phyloP scores from a whole-genome alignment of 2,113 vertebrate species.

The Lepisosteus osseus region DNA sequence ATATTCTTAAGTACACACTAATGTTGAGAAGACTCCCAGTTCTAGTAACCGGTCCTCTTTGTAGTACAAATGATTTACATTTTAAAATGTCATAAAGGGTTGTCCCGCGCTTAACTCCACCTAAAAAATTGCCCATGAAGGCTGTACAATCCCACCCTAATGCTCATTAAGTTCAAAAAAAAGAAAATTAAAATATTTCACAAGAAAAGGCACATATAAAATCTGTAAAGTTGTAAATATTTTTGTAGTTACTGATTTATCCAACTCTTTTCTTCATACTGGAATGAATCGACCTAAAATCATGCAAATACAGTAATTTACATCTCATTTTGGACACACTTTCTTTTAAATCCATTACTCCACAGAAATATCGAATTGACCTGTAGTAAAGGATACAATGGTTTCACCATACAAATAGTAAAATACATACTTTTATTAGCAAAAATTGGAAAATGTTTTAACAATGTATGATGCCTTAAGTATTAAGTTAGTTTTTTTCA shows the following conservation, averaged over 20 bases:
- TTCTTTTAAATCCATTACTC: background rate
- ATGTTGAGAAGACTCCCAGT: no score
- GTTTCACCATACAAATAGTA: background rate
- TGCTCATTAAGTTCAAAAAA: background rate
- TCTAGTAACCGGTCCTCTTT: no score
- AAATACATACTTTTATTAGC: background rate
- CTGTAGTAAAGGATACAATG: background rate
- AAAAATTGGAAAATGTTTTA: no score
- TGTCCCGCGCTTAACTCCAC: background rate
- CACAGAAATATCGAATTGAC: background rate
- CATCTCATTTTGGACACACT: background rate
- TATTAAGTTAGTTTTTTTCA: no score
- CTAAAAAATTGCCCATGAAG: background rate
- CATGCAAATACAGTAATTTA: background rate
- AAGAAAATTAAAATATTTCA: constrained; percentile 4
- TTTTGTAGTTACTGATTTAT: background rate
- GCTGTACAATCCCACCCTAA: background rate
- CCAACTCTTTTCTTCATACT: background rate
- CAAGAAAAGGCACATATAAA: constrained; percentile 2
- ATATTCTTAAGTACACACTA: no score
- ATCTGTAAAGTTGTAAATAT: background rate
- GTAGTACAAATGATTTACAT: background rate
- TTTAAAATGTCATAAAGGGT: background rate
- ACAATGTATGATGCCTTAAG: no score
- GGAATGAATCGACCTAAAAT: background rate